Percentiles rank a stretch among this genome's conserved stretches.
phyloP scores from a whole-genome alignment of 2,888 invertebrate species.

The Drosophila acutilabella region DNA sequence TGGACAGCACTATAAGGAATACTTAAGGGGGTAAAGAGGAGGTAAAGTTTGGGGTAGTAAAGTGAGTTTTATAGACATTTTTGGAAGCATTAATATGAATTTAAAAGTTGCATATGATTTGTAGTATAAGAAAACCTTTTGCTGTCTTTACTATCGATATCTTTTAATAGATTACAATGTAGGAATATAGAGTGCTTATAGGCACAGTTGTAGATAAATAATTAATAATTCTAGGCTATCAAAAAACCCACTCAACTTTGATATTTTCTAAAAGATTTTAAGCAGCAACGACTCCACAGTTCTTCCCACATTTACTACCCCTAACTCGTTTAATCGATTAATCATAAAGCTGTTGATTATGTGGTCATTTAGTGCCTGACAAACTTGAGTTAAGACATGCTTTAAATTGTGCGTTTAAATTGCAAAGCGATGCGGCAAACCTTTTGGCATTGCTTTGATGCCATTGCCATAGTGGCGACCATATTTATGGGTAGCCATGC shows the following conservation, averaged over 20 bases:
- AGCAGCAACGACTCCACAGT: not conserved
- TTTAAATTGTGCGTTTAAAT: constrained; percentile 45
- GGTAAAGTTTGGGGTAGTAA: too few relatives aligned
- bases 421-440: constrained; percentile 47
- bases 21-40: too few relatives aligned
- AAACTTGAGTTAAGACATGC: constrained; percentile 11
- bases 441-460: constrained; percentile 20
- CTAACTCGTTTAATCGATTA: not conserved
- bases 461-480: constrained; percentile 35
- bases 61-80: too few relatives aligned
- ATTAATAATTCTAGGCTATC: too few relatives aligned
- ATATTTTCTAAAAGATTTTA: too few relatives aligned
- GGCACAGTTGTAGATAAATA: too few relatives aligned
- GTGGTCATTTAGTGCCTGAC: constrained; percentile 3
- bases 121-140: too few relatives aligned
- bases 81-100: too few relatives aligned
- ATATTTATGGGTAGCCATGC: constrained; percentile 44
- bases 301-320: not conserved
- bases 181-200: too few relatives aligned
- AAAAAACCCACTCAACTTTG: not conserved
- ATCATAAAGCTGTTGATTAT: constrained; percentile 1
- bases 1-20: not conserved
- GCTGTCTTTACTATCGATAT: too few relatives aligned
- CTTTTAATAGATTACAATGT: too few relatives aligned
- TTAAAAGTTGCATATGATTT: too few relatives aligned